These are phyloP conservation scores for Drosophila nigrodunni DNA, from an alignment of 1,140 invertebrate genomes.

Conservation along the genomic window DNA sequence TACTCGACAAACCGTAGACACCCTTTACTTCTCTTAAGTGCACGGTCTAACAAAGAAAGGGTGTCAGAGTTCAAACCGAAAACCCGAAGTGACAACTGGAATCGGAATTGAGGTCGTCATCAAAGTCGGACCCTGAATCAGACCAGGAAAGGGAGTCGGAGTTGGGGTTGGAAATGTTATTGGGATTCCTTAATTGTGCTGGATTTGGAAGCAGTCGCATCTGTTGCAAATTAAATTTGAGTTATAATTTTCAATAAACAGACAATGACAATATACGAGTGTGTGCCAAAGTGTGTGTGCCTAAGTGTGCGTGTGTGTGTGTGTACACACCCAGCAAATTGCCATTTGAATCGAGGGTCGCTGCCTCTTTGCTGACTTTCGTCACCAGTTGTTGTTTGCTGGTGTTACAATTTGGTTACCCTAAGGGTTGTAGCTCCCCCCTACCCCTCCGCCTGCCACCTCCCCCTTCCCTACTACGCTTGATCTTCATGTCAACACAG, in stretches of 20 bases:
- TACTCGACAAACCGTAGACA: no score
- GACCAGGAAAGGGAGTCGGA: conserved; percentile 1
- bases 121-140: conserved; percentile 1
- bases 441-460: neutral
- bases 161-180: conserved; percentile 4
- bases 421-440: conserved; percentile 26
- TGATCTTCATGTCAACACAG: conserved; percentile 84
- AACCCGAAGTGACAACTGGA: conserved; percentile 47
- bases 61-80: conserved; percentile 79
- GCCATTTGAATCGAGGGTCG: conserved; percentile 73
- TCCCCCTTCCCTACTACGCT: conserved; percentile 31
- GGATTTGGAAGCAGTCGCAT: conserved; percentile 69
- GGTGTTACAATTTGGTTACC: conserved; percentile 78
- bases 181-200: conserved; percentile 41
- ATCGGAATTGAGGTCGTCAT: conserved; percentile 31
- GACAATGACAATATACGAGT: conserved; percentile 31
- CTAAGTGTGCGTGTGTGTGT: conserved; percentile 26
- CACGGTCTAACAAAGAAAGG: conserved; percentile 40
- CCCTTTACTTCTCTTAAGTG: no score
- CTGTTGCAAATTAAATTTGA: conserved; percentile 84
- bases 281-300: neutral
- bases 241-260: conserved; percentile 83
- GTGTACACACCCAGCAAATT: conserved; percentile 66
- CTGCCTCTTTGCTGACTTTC: conserved; percentile 33
- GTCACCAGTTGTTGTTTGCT: conserved; percentile 54